Percentiles rank a stretch among this genome's conserved stretches.
phyloP scores from a whole-genome alignment of 1,140 invertebrate species.

The Dysdera silvatica region DNA sequence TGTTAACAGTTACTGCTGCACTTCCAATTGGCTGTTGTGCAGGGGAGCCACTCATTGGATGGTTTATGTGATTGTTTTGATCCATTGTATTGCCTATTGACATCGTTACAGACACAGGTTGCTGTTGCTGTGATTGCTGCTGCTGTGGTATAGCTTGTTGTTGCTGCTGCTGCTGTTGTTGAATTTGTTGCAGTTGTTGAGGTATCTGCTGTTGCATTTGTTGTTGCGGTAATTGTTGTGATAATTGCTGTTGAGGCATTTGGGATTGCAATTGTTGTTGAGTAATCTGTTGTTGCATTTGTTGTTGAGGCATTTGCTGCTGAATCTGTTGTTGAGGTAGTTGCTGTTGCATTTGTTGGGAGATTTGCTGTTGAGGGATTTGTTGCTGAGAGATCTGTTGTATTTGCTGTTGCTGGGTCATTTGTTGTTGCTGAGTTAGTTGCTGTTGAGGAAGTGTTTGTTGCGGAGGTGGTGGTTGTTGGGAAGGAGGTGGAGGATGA shows the following conservation, averaged over 20 bases:
- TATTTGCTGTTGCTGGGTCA: conserved; percentile 7
- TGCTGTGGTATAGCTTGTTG: no score
- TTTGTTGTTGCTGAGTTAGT: neutral
- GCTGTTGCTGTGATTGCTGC: conserved; percentile 11
- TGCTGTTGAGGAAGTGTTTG: neutral
- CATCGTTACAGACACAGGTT: neutral
- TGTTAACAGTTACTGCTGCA: neutral
- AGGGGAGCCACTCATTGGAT: neutral
- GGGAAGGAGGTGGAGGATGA: neutral
- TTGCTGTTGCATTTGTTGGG: neutral
- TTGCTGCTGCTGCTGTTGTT: conserved; percentile 3
- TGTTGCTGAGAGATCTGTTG: conserved; percentile 8
- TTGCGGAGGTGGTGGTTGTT: neutral
- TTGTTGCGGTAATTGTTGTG: neutral
- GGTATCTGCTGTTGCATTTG: conserved; percentile 10
- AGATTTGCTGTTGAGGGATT: neutral
- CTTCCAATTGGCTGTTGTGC: no score
- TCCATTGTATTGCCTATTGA: conserved; percentile 3
- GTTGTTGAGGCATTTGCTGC: neutral
- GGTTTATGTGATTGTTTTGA: conserved; percentile 12
- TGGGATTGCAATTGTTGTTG: neutral
- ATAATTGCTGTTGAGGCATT: neutral
- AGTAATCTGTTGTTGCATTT: neutral
- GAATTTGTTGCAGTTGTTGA: conserved; percentile 4
- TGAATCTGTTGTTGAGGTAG: neutral